Evolutionary conservation across 2,888 invertebrate genomes (phyloP), one percentile per base, ranked within the genome.

Genomic region (Eupeodes latifasciatus): DNA sequence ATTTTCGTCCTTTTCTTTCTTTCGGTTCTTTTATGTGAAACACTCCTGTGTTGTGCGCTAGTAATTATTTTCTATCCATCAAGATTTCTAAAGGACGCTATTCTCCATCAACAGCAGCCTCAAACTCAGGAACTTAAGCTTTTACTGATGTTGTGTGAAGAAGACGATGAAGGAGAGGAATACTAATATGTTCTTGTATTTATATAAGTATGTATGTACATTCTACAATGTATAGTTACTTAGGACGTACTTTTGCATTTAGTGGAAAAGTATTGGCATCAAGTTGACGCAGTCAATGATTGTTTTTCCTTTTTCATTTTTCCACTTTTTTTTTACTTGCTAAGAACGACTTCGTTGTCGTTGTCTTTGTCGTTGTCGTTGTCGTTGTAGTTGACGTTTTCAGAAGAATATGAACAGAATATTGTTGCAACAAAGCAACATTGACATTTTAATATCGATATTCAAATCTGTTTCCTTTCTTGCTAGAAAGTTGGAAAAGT

Each of bases 41-140:
- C 51, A 55, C 16, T 7, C 10, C 40, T 36, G 16, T 19, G 34
- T 4, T 34, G 47, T 71, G 69, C 36, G 59, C 66, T 27, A 69
- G 55, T 85, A 85, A 77, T 81, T 85, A 81, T 61, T 85, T 85
- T 81, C 47, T 55, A 81, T 78, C 77, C 55, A 72, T 67, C 77
- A 81, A 34, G 16, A 61, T 75, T 72, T 47, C 36, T 80, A 9
- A 40, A 40, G 6, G 16, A 27, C 9, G 11, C 10, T 19, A 47
- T 74, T 9, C 36, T 44, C 12, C 49, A 19, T 62, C 47, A 27
- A 6, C 49, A 27, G 49, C 14, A 57, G 12, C 74, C 61, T 55
- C 34, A 44, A 40, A 62, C 61, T 55, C 34, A 44, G 40, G 40
- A 62, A 62, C 16, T 44, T 11, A 61, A 40, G 10, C 59, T 40